A percentile compares a stretch with the other conserved stretches of the same genome.
Evolutionary conservation across 2,888 invertebrate genomes (phyloP).

Genomic region (Eumerus sabulonum): DNA sequence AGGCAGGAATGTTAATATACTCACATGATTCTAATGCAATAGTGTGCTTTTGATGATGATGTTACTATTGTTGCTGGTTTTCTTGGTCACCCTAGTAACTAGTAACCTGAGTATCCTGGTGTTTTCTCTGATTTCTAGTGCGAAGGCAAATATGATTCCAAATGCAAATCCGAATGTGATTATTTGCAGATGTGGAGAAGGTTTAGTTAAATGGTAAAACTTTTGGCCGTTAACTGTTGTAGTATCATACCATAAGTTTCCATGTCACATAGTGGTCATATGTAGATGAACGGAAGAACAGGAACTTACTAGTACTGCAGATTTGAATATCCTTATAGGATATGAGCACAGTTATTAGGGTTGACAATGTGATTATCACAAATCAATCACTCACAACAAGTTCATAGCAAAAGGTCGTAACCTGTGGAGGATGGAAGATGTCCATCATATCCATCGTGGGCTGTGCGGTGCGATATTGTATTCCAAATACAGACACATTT

Average conservation of each 20-base stretch:
- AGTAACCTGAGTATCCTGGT: conserved; percentile 1
- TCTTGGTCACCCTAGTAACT: not conserved
- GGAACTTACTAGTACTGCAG: too few species aligned
- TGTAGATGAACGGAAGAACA: too few species aligned
- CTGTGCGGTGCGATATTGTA: too few species aligned
- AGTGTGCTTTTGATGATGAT: conserved; percentile 44
- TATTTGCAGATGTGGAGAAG: conserved; percentile 8
- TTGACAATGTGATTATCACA: conserved; percentile 68
- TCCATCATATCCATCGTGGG: too few species aligned
- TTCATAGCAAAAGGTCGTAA: conserved; percentile 48
- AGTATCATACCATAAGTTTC: conserved; percentile 64
- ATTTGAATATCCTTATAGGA: conserved; percentile 11
- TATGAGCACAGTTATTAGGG: conserved; percentile 47
- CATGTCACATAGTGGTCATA: conserved; percentile 31
- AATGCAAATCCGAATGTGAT: too few species aligned
- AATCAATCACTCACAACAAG: conserved; percentile 67
- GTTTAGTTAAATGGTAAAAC: conserved; percentile 62
- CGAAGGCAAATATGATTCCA: conserved; percentile 1
- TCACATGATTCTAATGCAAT: conserved; percentile 24
- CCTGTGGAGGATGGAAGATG: conserved; percentile 29
- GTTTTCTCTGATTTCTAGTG: not conserved
- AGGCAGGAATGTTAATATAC: conserved; percentile 63
- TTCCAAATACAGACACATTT: too few species aligned
- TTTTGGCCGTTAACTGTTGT: conserved; percentile 67
- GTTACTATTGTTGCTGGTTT: conserved; percentile 31